Conservation (phyloP, 53 echinoderm and acorn worm genomes). For the Echinarachnius parma region DNA sequence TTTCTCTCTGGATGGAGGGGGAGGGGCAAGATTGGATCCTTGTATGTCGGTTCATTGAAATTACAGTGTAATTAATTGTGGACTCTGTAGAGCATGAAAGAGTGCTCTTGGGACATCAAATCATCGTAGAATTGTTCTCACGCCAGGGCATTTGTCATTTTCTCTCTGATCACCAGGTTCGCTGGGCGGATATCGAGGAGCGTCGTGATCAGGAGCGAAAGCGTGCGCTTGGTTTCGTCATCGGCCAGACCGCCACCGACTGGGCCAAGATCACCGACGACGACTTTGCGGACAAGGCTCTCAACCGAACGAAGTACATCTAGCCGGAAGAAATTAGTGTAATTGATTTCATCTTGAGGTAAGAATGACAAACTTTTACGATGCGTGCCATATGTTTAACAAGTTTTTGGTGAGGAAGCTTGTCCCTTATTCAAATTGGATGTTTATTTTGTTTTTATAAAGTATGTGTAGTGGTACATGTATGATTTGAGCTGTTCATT, state of each 20-base stretch:
- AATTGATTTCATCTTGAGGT: constrained; percentile 2
- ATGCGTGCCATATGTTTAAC: background rate
- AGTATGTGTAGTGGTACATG: no score
- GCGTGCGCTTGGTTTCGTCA: constrained; percentile 90
- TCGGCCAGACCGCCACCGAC: constrained; percentile 89
- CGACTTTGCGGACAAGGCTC: constrained; percentile 92
- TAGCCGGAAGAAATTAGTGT: constrained; percentile 14
- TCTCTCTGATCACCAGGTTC: constrained; percentile 75
- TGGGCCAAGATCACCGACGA: constrained; percentile 99
- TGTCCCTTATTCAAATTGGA: no score
- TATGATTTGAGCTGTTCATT: no score
- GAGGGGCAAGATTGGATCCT: no score
- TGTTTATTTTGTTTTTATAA: no score
- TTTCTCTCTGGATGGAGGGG: no score
- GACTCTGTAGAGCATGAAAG: no score
- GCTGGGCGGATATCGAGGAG: constrained; percentile 99
- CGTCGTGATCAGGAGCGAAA: constrained; percentile 83
- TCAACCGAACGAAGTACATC: constrained; percentile 95
- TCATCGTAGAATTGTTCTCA: no score
- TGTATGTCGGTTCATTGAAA: no score
- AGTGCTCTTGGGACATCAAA: no score
- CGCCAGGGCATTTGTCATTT: no score
- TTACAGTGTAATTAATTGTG: no score
- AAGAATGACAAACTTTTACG: background rate
- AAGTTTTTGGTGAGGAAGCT: constrained; percentile 38